Evolutionary conservation across 1,140 invertebrate species (phyloP), one percentile per base, ranked within the genome.

Genomic region (Papilio aristodemus): DNA sequence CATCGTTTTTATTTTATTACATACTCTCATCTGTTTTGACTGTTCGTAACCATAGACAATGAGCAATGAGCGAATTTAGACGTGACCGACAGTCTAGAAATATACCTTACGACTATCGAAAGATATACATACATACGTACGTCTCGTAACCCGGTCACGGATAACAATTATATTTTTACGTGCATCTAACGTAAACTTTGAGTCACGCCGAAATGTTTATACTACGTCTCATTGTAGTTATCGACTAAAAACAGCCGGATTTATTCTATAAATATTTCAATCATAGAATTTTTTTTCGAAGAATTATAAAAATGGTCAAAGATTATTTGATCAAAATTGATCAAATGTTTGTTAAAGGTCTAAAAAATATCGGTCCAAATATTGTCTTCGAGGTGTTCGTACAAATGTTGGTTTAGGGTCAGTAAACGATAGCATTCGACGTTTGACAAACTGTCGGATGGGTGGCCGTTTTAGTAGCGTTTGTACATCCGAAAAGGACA

Each of bases 31-130:
- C 27, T 32, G 27, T 32, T 50, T 50, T 50, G n/a, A 7, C n/a
- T 9, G 43, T 22, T 11, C 17, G 25, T 27, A 25, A 58, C 54
- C 6, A 32, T 6, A 32, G 27, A 32, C 27, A 32, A 3, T 6
- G 27, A 22, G 17, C 17, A n/a, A 58, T 25, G 11, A n/a, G 25
- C 54, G 32, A 32, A 58, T 25, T 58, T 58, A 58, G 32, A 58
- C 54, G n/a, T 37, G 59, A 62, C 36, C 14, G 58, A 17, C n/a
- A 6, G n/a, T 36, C 57, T 59, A 27, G 57, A 59, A 59, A 59
- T 59, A 59, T 37, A 37, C 32, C 10, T 3, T 11, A 58, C 25
- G 11, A n/a, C 11, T 50, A 50, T 50, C 46, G 7, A 32, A 6
- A 27, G 25, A 37, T 19, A 46, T 17, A 17, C 17, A 43, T 7